Base-by-base conservation (phyloP, 2,113 vertebrate genomes). In the Diadophis punctatus region DNA sequence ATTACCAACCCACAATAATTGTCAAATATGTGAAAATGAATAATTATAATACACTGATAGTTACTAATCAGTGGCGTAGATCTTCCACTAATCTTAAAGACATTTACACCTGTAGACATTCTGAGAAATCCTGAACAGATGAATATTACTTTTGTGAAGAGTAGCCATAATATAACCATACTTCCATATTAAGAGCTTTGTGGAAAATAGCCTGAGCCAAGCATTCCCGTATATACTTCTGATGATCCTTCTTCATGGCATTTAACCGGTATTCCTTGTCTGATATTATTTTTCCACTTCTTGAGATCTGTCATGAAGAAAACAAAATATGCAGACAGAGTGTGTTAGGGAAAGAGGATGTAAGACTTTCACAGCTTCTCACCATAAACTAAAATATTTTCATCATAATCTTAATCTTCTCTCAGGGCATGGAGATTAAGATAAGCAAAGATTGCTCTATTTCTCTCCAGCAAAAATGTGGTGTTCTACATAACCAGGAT, bases 161-260 rank as follows among this genome's bases (percentile, higher is more conserved):
- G 46, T 80, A 30, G 3, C 3, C 34, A 39, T 88, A 27, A 88
- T 3, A 46, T 49, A n/a, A 0, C 18, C 97, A 9, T 95, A 99
- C 99, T 98, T 99, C 98, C 97, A 98, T 98, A 92, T 99, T 98
- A 49, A 99, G 97, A 91, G 99, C 98, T 96, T 98, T 99, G 55
- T 98, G 97, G 94, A 98, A 98, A 92, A 99, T 97, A 87, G 98
- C 98, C 60, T 97, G 98, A 46, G 98, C 98, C 94, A 99, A 96
- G 95, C 98, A 98, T 92, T 99, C 98, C 84, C 97, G 97, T 1
- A 98, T 90, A 0, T 98, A 97, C 90, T 96, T 98, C 92, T 99
- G 98, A 55, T 98, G 98, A n/a, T 98, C 96, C 93, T 89, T 98
- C 94, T 97, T 98, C 96, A 98, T 96, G 53, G 97, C 95, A 92